Percentiles rank a stretch among this genome's conserved stretches.
phyloP scores from a whole-genome alignment of 2,113 vertebrate genomes.

The Myrmophylax atrothorax region DNA sequence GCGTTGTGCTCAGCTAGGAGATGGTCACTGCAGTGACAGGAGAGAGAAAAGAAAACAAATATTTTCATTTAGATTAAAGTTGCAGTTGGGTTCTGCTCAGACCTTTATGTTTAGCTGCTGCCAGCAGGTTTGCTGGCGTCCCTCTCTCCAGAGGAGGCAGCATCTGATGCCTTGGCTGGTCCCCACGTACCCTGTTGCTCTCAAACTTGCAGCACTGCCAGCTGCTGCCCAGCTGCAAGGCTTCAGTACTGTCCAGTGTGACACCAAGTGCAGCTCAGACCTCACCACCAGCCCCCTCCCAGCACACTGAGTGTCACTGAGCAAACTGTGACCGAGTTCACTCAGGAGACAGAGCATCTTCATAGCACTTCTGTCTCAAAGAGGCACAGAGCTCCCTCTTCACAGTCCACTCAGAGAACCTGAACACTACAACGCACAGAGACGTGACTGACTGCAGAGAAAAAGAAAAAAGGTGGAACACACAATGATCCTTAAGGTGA shows the following conservation, averaged over 20 bases:
- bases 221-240: background rate
- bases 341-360: background rate
- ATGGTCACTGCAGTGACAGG: conserved; percentile 27
- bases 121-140: background rate
- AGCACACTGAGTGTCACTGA: fast-evolving
- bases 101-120: background rate
- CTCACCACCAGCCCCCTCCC: background rate
- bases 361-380: background rate
- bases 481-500: background rate
- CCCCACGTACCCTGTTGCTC: background rate
- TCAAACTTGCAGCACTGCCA: background rate
- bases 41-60: conserved; percentile 13
- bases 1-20: conserved; percentile 49
- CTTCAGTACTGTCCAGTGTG: background rate
- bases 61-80: background rate
- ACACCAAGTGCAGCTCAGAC: background rate
- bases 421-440: background rate
- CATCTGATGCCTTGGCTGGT: background rate
- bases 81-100: background rate
- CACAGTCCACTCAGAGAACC: background rate
- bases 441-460: background rate
- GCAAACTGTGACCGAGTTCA: background rate
- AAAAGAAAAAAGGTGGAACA: background rate
- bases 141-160: background rate
- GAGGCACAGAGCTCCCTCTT: background rate